Evolutionary conservation across 2,113 vertebrate genomes (phyloP), one percentile per base, ranked within the genome.

Genomic region (Progne subis): DNA sequence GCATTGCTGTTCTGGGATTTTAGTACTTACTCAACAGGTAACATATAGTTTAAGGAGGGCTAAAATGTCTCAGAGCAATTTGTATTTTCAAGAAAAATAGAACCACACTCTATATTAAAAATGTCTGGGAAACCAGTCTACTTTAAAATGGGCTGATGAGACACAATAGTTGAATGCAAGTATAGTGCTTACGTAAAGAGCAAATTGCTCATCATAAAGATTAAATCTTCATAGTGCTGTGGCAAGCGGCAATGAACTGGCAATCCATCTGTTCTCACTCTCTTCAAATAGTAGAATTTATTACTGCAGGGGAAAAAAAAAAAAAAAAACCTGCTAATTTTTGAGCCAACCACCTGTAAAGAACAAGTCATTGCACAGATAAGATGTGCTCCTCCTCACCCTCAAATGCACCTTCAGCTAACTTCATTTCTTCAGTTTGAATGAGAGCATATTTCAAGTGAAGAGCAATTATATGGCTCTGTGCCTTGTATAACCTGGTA

Each of bases 221-320:
- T 94, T 96, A 95, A 92, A 96, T 96, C 72, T 95, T 97, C 90
- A 95, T 71, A 97, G 70, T 88, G 55, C 64, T 82, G 25, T 96
- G 82, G 82, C 80, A 97, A 96, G 70, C 87, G 65, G 60, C 91
- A 96, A 81, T 96, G 86, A 94, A 96, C 67, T 96, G 74, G 46
- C 68, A 97, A 96, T 97, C 75, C 75, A 90, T 93, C 87, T 95
- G 72, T 46, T 91, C 85, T 94, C 55, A 10, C 70, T 95, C 95
- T 97, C 87, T 93, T 95, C 91, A 97, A 97, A 96, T 96, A 97
- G 94, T 95, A 97, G 75, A 70, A 96, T 97, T 96, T 97, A 96
- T 97, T 95, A 74, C 69, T 52, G 86, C 19, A 88, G 88, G 96
- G 96, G 95, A 95, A 95, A 91, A 95, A 70, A 82, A 94, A 95